Percentiles rank a stretch among this genome's conserved stretches.
phyloP scores from a whole-genome alignment of 64 coral and sea anemone species.

The Montipora efflorescens region DNA sequence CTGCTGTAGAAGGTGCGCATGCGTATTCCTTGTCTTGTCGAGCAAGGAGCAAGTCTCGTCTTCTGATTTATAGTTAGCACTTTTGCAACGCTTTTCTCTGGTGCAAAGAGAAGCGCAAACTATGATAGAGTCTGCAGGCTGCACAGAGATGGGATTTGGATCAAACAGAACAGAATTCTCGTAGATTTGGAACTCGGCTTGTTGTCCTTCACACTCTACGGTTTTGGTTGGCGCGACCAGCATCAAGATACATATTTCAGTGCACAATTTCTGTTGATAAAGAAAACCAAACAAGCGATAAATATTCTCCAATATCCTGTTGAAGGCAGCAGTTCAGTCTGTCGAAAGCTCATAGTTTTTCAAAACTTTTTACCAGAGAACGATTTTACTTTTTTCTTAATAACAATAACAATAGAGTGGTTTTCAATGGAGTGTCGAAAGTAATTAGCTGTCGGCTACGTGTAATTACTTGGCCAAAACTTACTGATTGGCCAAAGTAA shows the following conservation, averaged over 20 bases:
- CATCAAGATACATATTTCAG: background rate
- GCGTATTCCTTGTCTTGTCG: background rate
- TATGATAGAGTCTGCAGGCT: background rate
- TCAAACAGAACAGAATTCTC: background rate
- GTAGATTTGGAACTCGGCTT: background rate
- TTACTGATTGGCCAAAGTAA: too few species aligned
- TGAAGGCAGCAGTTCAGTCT: too few species aligned
- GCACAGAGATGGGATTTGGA: background rate
- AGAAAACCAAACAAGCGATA: background rate
- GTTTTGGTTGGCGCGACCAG: background rate
- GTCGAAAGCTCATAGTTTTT: too few species aligned
- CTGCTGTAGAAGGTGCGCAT: background rate
- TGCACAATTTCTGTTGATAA: background rate
- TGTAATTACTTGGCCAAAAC: too few species aligned
- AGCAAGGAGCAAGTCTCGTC: background rate
- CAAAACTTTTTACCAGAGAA: too few species aligned
- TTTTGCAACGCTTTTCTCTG: conserved; percentile 7
- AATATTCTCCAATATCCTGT: too few species aligned
- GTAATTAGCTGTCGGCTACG: too few species aligned
- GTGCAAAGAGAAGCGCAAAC: background rate
- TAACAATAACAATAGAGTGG: too few species aligned
- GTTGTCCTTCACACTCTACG: background rate
- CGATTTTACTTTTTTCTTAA: too few species aligned
- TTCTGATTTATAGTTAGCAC: background rate
- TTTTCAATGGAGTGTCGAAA: too few species aligned